A percentile compares a stretch with the other conserved stretches of the same genome.
Evolutionary conservation across 2,888 invertebrate species (phyloP).

Genomic region (Plebejus anna): DNA sequence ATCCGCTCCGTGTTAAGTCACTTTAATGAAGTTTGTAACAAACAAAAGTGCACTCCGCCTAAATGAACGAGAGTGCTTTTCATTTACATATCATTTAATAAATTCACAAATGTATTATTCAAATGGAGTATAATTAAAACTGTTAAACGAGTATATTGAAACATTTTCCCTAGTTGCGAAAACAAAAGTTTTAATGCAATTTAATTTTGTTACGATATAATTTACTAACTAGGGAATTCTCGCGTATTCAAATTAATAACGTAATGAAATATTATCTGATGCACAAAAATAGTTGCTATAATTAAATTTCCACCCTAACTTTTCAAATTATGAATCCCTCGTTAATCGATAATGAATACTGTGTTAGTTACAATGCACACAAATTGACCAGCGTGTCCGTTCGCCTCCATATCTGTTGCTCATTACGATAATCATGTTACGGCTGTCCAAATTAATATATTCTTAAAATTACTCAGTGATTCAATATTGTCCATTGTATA

Average conservation of each 20-base stretch:
- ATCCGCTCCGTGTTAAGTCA: slow-evolving; percentile 27
- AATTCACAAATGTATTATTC: background rate
- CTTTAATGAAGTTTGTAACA: slow-evolving; percentile 38
- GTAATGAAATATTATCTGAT: background rate
- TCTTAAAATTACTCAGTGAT: background rate
- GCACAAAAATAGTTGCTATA: background rate
- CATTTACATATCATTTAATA: slow-evolving; percentile 18
- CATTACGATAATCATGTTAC: background rate
- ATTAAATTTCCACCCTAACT: background rate
- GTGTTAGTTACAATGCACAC: background rate
- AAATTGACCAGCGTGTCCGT: slow-evolving; percentile 7
- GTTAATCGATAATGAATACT: background rate
- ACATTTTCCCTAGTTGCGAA: background rate
- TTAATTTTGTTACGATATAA: background rate
- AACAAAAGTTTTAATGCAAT: background rate
- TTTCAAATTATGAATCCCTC: background rate
- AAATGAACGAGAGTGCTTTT: slow-evolving; percentile 11
- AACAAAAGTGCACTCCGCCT: slow-evolving; percentile 29
- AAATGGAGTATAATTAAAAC: background rate
- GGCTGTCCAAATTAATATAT: slow-evolving; percentile 1
- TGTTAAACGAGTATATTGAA: background rate
- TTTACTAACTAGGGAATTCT: background rate
- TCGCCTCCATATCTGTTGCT: background rate
- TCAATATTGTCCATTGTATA: background rate
- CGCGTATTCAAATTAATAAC: background rate